Percentiles rank a stretch among this genome's conserved stretches.
phyloP scores from a whole-genome alignment of 2,888 invertebrate genomes.

The Microctonus brassicae region DNA sequence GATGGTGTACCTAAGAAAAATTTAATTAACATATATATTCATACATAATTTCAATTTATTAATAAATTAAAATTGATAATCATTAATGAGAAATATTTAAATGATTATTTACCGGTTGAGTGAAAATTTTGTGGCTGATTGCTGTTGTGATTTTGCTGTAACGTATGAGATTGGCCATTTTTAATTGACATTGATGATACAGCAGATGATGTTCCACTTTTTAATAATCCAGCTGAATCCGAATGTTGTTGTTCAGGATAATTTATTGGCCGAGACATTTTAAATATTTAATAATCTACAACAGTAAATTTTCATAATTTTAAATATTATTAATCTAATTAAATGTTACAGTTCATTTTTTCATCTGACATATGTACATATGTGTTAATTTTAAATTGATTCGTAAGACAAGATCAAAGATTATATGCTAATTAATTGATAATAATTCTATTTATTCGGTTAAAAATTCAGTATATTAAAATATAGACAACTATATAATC shows the following conservation, averaged over 20 bases:
- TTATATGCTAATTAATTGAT: background rate
- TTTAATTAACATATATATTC: conserved; percentile 20
- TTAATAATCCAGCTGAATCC: conserved; percentile 51
- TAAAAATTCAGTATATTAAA: background rate
- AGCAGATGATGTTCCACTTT: conserved; percentile 43
- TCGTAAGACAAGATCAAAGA: background rate
- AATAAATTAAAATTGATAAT: background rate
- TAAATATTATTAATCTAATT: background rate
- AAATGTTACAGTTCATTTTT: background rate
- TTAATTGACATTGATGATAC: conserved; percentile 47
- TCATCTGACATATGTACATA: background rate
- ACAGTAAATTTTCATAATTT: conserved; percentile 2
- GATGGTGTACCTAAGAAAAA: conserved; percentile 63
- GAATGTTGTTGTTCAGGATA: conserved; percentile 56
- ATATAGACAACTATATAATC: background rate
- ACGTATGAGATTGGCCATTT: conserved; percentile 56
- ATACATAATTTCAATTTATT: background rate
- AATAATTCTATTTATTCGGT: background rate
- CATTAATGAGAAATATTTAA: background rate
- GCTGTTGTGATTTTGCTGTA: conserved; percentile 60
- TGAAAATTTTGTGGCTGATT: conserved; percentile 53
- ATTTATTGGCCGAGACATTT: conserved; percentile 61
- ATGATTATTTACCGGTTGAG: conserved; percentile 53
- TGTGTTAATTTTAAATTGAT: background rate
- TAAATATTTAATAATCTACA: conserved; percentile 47